phyloP scores from a whole-genome alignment of 2,888 invertebrate species.

The Polymixis flavicincta region DNA sequence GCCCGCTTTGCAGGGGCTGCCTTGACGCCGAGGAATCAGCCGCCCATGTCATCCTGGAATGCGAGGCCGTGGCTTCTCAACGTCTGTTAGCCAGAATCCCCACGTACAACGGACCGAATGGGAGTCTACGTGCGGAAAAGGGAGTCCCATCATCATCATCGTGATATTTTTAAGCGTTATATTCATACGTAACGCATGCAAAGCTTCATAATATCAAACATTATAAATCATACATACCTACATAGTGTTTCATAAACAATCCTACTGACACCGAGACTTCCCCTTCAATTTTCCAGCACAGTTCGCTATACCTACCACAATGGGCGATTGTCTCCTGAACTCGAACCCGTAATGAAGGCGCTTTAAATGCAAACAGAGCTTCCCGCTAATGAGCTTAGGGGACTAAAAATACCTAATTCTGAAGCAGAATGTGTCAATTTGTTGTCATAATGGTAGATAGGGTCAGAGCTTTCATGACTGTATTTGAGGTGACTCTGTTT shows the following conservation, averaged over 20 bases:
- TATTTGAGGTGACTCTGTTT: conserved; percentile 5
- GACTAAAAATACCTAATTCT: conserved; percentile 51
- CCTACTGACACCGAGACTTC: neutral
- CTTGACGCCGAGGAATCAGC: too few relatives aligned
- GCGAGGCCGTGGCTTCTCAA: too few relatives aligned
- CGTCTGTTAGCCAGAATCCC: too few relatives aligned
- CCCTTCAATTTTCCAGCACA: neutral
- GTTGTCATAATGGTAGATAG: conserved; percentile 28
- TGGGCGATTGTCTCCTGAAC: conserved; percentile 53
- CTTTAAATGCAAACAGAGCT: conserved; percentile 61
- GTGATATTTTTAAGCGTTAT: too few relatives aligned
- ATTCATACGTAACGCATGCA: too few relatives aligned
- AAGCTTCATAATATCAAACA: too few relatives aligned
- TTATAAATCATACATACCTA: too few relatives aligned
- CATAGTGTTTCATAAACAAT: neutral
- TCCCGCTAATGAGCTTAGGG: conserved; percentile 53
- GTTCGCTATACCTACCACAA: conserved; percentile 32
- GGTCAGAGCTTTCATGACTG: conserved; percentile 34
- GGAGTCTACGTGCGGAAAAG: too few relatives aligned
- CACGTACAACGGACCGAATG: too few relatives aligned
- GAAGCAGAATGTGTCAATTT: conserved; percentile 50
- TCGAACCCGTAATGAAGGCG: conserved; percentile 49
- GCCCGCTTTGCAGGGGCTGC: too few relatives aligned
- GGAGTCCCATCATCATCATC: too few relatives aligned
- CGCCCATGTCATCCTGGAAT: too few relatives aligned